Conservation (phyloP, 2,888 invertebrate species). For the Cataglyphis altisquamis region DNA sequence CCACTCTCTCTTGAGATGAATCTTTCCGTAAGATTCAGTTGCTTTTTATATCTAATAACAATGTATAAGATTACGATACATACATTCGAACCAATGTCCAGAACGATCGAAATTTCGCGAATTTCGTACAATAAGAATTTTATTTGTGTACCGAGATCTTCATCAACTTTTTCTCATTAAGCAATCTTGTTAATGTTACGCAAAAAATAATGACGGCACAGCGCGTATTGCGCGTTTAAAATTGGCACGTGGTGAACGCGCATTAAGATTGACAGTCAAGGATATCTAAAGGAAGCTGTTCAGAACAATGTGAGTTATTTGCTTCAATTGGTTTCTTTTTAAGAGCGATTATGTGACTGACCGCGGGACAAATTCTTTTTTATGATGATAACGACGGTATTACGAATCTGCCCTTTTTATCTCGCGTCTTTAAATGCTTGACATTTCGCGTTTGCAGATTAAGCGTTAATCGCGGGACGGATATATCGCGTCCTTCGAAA, state of each 20-base stretch:
- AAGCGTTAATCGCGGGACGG: conserved; percentile 44
- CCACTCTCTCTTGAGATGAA: not conserved
- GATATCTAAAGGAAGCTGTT: not conserved
- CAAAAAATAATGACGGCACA: conserved; percentile 39
- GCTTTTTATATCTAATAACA: conserved; percentile 7
- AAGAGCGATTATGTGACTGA: not conserved
- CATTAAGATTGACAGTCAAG: conserved; percentile 6
- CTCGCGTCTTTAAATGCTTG: not conserved
- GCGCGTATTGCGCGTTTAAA: conserved; percentile 31
- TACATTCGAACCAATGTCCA: not conserved
- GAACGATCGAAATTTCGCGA: conserved; percentile 31
- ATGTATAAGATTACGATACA: conserved; percentile 8
- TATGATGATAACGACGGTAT: no score
- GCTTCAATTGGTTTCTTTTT: conserved; percentile 18
- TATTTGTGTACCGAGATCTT: conserved; percentile 30
- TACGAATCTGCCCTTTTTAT: not conserved
- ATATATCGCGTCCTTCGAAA: conserved; percentile 48
- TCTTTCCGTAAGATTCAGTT: not conserved
- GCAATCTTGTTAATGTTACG: conserved; percentile 23
- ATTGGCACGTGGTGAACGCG: conserved; percentile 19
- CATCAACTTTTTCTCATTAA: not conserved
- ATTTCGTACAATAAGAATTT: conserved; percentile 12
- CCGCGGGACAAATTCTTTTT: not conserved
- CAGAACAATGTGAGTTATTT: conserved; percentile 8
- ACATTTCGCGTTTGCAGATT: conserved; percentile 1